Evolutionary conservation across 1,140 invertebrate species (phyloP).

Genomic region (Drosophila setifemur): DNA sequence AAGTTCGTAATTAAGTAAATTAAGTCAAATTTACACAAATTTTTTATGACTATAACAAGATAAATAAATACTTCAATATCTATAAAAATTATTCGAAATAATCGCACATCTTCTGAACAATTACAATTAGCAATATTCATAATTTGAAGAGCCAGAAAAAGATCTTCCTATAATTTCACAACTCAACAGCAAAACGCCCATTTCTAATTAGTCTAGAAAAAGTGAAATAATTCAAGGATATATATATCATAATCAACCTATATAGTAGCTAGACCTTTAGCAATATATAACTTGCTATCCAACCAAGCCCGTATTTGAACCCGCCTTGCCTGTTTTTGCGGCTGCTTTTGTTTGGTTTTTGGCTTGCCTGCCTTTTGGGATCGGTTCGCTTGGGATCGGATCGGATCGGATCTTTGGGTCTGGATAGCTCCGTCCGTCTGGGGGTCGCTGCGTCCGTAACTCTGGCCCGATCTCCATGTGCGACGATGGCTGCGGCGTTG

Average conservation of each 20-base stretch:
- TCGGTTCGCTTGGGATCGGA: slow-evolving; percentile 3
- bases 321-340: slow-evolving; percentile 24
- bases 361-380: slow-evolving; percentile 14
- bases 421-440: slow-evolving; percentile 12
- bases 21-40: no score
- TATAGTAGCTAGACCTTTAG: slow-evolving; percentile 4
- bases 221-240: no score
- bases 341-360: slow-evolving; percentile 3
- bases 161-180: no score
- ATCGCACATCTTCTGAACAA: no score
- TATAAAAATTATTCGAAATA: no score
- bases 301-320: slow-evolving; percentile 14
- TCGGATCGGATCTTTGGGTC: slow-evolving; percentile 28
- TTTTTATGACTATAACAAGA: no score
- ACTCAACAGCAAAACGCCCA: no score
- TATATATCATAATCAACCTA: background rate
- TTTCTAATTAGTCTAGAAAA: no score
- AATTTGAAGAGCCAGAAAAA: no score
- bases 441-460: slow-evolving; percentile 13
- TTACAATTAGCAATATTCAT: no score
- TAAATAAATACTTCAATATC: no score
- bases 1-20: no score
- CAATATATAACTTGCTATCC: slow-evolving; percentile 13
- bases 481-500: slow-evolving; percentile 39
- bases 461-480: slow-evolving; percentile 27